Conservation (phyloP, 2,113 vertebrate species). For the Heterochromis multidens region DNA sequence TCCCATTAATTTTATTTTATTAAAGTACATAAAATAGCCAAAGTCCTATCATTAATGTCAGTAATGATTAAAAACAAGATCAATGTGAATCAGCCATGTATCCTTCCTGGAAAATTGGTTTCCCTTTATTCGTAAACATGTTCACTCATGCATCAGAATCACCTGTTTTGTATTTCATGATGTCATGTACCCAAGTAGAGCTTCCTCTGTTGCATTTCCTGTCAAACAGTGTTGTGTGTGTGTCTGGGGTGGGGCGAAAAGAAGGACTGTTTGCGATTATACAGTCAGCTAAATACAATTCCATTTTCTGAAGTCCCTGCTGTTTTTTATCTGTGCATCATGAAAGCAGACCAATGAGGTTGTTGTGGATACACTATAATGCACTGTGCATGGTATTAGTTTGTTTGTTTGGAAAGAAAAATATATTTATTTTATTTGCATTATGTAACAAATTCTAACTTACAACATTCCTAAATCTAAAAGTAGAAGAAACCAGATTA, state of each 20-base stretch:
- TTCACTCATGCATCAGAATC: background rate
- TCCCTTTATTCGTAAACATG: background rate
- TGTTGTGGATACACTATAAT: background rate
- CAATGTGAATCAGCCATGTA: background rate
- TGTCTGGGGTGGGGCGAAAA: background rate
- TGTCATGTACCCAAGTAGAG: background rate
- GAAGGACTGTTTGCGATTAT: background rate
- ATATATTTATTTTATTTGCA: background rate
- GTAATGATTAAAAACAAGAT: background rate
- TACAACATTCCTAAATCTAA: background rate
- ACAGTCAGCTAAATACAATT: background rate
- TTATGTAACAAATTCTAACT: background rate
- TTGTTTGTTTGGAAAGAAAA: background rate
- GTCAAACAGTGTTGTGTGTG: background rate
- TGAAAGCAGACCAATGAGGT: background rate
- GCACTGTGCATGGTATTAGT: background rate
- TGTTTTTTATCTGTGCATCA: background rate
- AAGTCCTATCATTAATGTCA: background rate
- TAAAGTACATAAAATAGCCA: background rate
- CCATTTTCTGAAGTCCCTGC: background rate
- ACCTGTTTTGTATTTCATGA: background rate
- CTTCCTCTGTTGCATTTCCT: background rate
- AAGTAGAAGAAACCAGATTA: background rate
- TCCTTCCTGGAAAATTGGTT: background rate
- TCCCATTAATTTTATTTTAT: background rate